Evolutionary conservation across 2,113 vertebrate species (phyloP), one percentile per base, ranked within the genome.

Genomic region (Festucalex cinctus): DNA sequence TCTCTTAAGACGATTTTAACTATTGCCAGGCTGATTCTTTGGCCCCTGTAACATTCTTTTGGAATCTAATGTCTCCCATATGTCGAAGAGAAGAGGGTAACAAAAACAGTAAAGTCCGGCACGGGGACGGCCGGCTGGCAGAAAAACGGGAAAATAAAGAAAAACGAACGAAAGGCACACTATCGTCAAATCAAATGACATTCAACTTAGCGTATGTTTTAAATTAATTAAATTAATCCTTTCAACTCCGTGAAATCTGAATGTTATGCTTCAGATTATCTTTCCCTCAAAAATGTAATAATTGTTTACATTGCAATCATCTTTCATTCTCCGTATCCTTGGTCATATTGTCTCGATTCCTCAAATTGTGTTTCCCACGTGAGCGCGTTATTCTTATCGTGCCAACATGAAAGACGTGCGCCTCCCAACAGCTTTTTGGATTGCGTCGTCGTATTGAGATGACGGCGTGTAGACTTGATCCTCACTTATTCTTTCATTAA

Each of bases 61-160:
- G 59, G 61, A 82, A 46, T 73, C 61, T 86, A 88, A 90, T 88
- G 66, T 65, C 81, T 89, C 76, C 88, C 88, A 90, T 73, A 76
- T 88, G 87, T 74, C 24, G 57, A 66, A 66, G 65, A 68, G 61
- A 84, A 48, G 69, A 75, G 19, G 63, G 62, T 58, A 56, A 72
- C 69, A 66, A 35, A 73, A 79, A 86, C 70, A 73, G 54, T 43
- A 64, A 24, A 49, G 64, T 65, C 20, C 65, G 46, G 41, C 26
- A 20, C 22, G 10, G n/a, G 26, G 60, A 48, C 22, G 77, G 68
- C 64, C 36, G 49, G 54, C 17, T 49, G 60, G 65, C 43, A 70
- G 49, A 71, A 63, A 74, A 53, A 66, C 20, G 26, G 36, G n/a
- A 36, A 54, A 66, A 49, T 28, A 51, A 53, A 59, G 58, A 62